Evolutionary conservation across 2,113 vertebrate species (phyloP), one percentile per base, ranked within the genome.

Genomic region (Phalacrocorax aristotelis): DNA sequence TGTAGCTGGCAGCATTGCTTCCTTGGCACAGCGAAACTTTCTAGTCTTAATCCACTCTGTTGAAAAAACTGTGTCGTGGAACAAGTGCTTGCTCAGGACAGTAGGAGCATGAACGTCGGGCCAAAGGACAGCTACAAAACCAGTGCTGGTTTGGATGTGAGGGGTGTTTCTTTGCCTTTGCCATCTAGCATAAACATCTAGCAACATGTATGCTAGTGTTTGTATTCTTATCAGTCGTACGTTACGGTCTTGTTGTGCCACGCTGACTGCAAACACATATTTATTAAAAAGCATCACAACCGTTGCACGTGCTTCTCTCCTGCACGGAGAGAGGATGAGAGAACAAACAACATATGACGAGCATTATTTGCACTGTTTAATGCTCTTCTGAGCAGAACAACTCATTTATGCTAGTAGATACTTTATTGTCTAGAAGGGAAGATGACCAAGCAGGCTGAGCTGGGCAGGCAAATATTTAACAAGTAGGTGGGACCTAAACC

Each of bases 21-120:
- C 76, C 76, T 54, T 13, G 7, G 87, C 72, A 36, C 2, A 1
- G 52, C 3, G 2, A 40, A 5, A 46, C 34, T 66, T 84, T 23
- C 38, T 36, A 16, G 34, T 22, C 19, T 54, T 25, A 27, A n/a
- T 34, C 69, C 54, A 8, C 17, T 60, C 20, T 14, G 14, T 14
- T 40, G 52, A 34, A 48, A 44, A 61, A 78, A 10, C 42, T 4
- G 4, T 30, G 48, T 34, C 32, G 14, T 34, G 72, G 49, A 25
- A 14, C 27, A 44, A 51, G 16, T 2, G 40, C 68, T 61, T 30
- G 36, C 77, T 66, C 29, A 9, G 62, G 58, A 42, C 36, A 10
- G 44, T 2, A 55, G 51, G 21, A 16, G 72, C 57, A 5, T 1
- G 36, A 26, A 9, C 46, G 2, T 3, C 0, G 5, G 22, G 66